Evolutionary conservation across 2,888 invertebrate genomes (phyloP).

Genomic region (Archaeoteleia sp.): DNA sequence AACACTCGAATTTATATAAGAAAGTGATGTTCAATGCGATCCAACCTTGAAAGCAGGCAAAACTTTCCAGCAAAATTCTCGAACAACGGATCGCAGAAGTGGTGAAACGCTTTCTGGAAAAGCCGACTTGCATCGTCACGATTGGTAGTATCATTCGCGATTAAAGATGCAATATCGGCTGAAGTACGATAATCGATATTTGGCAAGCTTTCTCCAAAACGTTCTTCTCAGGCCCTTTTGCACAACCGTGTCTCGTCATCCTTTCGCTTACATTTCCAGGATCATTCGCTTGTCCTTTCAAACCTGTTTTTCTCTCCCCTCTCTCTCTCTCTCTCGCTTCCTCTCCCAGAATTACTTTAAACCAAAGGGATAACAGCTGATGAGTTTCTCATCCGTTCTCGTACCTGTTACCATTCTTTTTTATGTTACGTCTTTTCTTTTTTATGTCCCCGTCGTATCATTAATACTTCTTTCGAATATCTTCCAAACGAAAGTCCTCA

Average conservation of each 20-base stretch:
- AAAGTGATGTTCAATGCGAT: slow-evolving; percentile 19
- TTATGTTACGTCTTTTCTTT: no score
- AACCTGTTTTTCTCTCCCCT: slow-evolving; percentile 23
- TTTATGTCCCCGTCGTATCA: no score
- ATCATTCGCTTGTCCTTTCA: slow-evolving; percentile 24
- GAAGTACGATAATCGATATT: slow-evolving; percentile 8
- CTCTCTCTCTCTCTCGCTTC: no score
- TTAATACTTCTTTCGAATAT: no score
- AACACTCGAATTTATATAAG: slow-evolving; percentile 14
- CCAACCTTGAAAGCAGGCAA: slow-evolving; percentile 31
- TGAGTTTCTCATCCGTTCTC: no score
- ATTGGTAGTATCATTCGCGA: not conserved
- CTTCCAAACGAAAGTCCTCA: no score
- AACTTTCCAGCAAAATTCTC: slow-evolving; percentile 27
- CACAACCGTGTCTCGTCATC: slow-evolving; percentile 19
- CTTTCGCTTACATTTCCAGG: slow-evolving; percentile 25
- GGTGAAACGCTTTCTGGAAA: slow-evolving; percentile 21
- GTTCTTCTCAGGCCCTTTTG: slow-evolving; percentile 25
- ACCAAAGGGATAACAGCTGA: no score
- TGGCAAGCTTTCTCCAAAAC: slow-evolving; percentile 27
- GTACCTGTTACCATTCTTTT: no score
- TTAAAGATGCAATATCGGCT: not conserved
- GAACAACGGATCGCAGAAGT: slow-evolving; percentile 9
- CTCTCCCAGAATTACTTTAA: no score
- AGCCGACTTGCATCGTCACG: slow-evolving; percentile 1